Evolutionary conservation across 35 echinoderm and acorn worm species (phyloP).

Genomic region (Apostichopus parvimensis): DNA sequence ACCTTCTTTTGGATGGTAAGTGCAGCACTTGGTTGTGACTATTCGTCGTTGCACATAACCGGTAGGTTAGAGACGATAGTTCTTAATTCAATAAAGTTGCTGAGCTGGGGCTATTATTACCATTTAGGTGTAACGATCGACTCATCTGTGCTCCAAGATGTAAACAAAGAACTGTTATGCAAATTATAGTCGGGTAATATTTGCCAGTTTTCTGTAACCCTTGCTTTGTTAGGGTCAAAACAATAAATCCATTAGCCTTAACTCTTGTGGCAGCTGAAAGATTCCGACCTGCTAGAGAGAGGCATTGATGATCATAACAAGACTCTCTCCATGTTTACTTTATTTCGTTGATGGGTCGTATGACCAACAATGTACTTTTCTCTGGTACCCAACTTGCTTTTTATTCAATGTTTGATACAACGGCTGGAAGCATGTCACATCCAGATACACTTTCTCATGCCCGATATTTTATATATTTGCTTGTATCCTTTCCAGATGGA

Average conservation of each 20-base stretch:
- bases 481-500: constrained; percentile 14
- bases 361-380: too few species aligned
- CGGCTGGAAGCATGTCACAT: too few species aligned
- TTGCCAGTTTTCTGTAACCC: not conserved
- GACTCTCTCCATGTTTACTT: not conserved
- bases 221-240: not conserved
- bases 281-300: not conserved
- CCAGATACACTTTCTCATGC: not conserved
- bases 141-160: not conserved
- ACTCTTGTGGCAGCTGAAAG: not conserved
- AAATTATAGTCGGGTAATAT: not conserved
- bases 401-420: too few species aligned
- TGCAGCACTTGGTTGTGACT: too few species aligned
- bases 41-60: too few species aligned
- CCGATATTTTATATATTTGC: constrained; percentile 14
- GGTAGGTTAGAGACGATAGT: too few species aligned
- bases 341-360: not conserved
- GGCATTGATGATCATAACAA: not conserved
- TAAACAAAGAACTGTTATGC: not conserved
- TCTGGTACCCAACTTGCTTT: too few species aligned
- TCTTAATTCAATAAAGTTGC: too few species aligned
- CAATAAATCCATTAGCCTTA: not conserved
- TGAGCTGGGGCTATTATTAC: too few species aligned
- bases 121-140: too few species aligned
- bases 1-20: too few species aligned